Evolutionary conservation across 1,140 invertebrate species (phyloP), one percentile per base, ranked within the genome.

Genomic region (Palaemon carinicauda): DNA sequence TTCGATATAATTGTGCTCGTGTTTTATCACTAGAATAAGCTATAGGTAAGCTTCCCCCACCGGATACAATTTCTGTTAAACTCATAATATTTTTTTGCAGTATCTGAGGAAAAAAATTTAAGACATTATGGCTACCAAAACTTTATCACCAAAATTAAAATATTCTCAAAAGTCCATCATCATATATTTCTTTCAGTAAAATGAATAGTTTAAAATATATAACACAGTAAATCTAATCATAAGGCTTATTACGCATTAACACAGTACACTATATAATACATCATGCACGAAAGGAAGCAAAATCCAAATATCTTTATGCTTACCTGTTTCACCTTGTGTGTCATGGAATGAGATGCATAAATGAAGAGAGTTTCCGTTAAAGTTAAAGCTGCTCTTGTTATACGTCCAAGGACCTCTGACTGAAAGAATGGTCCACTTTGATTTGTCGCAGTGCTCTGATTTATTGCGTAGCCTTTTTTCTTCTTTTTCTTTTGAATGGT

Each of bases 391-490:
- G 52, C 80, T 52, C 56, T 31, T 17, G 80, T 50, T 69, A 41
- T n/a, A 24, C 80, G 33, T 10, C 15, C n/a, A 51, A 81, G 71
- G 21, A 24, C n/a, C 29, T 71, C 80, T 14, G 53, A 24, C 12
- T 50, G 15, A 17, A 21, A 65, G 33, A 71, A 5, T 19, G 60
- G 80, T n/a, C 60, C 33, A 9, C 21, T 27, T 41, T 81, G 19
- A 31, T 60, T 27, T 10, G 9, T 2, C 12, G n/a, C 51, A 29
- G 19, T 53, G 24, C 19, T 50, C 27, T 27, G n/a, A 17, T 33
- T 81, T 5, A 69, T 65, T 14, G 75, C 53, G 27, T 81, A 81
- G 4, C 60, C 80, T 24, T 81, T 81, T 41, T 80, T 80, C 33
- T 81, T 81, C 9, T 41, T 51, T 14, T 50, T 56, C 24, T 81